Percentiles rank a stretch among this genome's conserved stretches.
phyloP scores from a whole-genome alignment of 1,140 invertebrate genomes.

The Drosophila virilis region DNA sequence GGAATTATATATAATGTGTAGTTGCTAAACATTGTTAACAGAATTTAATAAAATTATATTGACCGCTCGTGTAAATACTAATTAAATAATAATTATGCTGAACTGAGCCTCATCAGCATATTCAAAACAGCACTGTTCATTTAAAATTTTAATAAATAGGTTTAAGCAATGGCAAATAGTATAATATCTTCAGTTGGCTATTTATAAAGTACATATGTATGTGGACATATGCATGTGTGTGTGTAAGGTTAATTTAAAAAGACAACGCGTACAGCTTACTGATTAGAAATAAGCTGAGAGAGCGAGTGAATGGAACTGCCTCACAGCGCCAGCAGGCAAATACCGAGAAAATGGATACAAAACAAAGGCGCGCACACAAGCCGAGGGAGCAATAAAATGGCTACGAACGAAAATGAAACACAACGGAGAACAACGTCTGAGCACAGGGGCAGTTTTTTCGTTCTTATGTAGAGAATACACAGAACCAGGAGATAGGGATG shows the following conservation, averaged over 20 bases:
- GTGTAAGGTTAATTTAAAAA: constrained; percentile 3
- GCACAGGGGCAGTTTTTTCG: constrained; percentile 57
- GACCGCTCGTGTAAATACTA: not conserved
- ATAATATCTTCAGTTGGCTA: too few species aligned
- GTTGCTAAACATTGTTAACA: too few species aligned
- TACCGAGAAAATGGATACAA: constrained; percentile 45
- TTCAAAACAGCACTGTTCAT: too few species aligned
- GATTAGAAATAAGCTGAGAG: constrained; percentile 25
- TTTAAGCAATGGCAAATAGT: too few species aligned
- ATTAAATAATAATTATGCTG: too few species aligned
- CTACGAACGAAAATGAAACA: constrained; percentile 65
- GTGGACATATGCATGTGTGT: not conserved
- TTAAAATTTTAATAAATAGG: too few species aligned
- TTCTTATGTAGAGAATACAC: constrained; percentile 54
- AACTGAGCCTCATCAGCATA: too few species aligned
- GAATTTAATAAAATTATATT: too few species aligned
- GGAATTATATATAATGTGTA: too few species aligned
- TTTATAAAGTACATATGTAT: not conserved
- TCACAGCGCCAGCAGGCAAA: constrained; percentile 12
- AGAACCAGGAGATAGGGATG: constrained; percentile 68
- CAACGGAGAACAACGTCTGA: constrained; percentile 30
- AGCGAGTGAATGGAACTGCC: constrained; percentile 21
- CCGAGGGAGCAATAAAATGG: constrained; percentile 74
- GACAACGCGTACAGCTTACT: constrained; percentile 1
- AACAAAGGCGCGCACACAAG: constrained; percentile 51